A percentile compares a stretch with the other conserved stretches of the same genome.
phyloP scores from a whole-genome alignment of 2,797 vertebrate genomes.

The Austrolebias charrua region DNA sequence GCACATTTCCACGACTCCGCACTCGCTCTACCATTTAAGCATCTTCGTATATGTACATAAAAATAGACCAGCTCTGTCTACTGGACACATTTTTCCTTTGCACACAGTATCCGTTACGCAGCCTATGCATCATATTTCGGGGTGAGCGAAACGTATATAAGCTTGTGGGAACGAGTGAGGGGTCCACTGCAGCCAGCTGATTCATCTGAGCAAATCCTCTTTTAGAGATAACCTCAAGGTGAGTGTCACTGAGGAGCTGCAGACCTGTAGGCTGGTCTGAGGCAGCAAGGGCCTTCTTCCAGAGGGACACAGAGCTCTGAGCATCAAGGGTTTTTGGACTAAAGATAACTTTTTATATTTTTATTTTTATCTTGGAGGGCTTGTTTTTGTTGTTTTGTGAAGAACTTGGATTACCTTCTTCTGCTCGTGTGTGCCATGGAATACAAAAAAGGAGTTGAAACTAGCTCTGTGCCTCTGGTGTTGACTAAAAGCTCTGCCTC shows the following conservation, averaged over 20 bases:
- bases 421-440: constrained; percentile 55
- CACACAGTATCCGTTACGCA: constrained; percentile 81
- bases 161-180: constrained; percentile 29
- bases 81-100: constrained; percentile 82
- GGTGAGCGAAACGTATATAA: constrained; percentile 77
- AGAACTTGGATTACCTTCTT: constrained; percentile 66
- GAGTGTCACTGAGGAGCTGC: constrained; percentile 73
- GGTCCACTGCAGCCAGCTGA: constrained; percentile 79
- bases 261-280: constrained; percentile 40
- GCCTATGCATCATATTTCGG: constrained; percentile 82
- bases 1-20: constrained; percentile 78
- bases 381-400: constrained; percentile 61
- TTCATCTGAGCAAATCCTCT: constrained; percentile 75
- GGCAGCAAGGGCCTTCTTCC: constrained; percentile 27
- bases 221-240: constrained; percentile 75
- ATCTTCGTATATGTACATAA: constrained; percentile 85
- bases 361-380: constrained; percentile 45
- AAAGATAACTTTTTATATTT: constrained; percentile 17
- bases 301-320: constrained; percentile 51
- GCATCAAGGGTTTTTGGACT: constrained; percentile 60
- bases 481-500: constrained; percentile 18
- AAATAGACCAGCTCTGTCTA: constrained; percentile 85
- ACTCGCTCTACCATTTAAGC: constrained; percentile 82
- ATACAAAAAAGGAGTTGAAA: constrained; percentile 51
- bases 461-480: constrained; percentile 22